phyloP scores from a whole-genome alignment of 2,113 vertebrate species.

The Xenus cinereus region DNA sequence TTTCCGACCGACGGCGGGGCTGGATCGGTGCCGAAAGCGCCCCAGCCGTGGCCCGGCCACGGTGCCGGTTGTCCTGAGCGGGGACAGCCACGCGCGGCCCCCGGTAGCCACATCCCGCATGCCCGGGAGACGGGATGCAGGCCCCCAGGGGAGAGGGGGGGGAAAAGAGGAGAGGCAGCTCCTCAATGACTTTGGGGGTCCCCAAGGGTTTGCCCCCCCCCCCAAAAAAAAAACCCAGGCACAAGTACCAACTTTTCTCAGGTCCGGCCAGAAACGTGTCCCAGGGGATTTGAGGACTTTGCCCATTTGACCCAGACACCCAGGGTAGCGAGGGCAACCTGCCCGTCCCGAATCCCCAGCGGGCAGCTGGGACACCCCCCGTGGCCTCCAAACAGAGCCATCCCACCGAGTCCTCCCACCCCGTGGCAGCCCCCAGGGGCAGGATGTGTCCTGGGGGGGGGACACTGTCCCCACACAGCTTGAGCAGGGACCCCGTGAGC shows the following conservation, averaged over 20 bases:
- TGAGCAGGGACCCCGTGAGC: not conserved
- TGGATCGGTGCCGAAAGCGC: fast-evolving
- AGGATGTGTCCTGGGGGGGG: too few species aligned
- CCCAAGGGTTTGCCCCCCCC: not conserved
- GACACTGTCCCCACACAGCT: not conserved
- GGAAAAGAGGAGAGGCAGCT: not conserved
- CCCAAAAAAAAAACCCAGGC: too few species aligned
- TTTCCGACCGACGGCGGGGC: fast-evolving
- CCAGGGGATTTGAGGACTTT: not conserved
- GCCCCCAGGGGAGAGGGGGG: not conserved
- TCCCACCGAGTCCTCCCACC: too few species aligned
- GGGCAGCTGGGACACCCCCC: not conserved
- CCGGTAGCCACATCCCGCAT: not conserved
- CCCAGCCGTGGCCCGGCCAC: not conserved
- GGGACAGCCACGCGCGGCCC: not conserved
- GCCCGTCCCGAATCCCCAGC: fast-evolving
- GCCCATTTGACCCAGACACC: not conserved
- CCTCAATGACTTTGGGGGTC: not conserved
- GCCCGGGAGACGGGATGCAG: not conserved
- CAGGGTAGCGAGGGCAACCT: not conserved
- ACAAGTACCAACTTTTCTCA: fast-evolving
- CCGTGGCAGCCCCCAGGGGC: fast-evolving
- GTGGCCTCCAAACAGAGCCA: fast-evolving
- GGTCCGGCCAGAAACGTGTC: fast-evolving
- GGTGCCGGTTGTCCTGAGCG: fast-evolving